Percentiles rank a stretch among this genome's conserved stretches.
phyloP scores from a whole-genome alignment of 2,797 vertebrate genomes.

The Pseudomugil tenellus region DNA sequence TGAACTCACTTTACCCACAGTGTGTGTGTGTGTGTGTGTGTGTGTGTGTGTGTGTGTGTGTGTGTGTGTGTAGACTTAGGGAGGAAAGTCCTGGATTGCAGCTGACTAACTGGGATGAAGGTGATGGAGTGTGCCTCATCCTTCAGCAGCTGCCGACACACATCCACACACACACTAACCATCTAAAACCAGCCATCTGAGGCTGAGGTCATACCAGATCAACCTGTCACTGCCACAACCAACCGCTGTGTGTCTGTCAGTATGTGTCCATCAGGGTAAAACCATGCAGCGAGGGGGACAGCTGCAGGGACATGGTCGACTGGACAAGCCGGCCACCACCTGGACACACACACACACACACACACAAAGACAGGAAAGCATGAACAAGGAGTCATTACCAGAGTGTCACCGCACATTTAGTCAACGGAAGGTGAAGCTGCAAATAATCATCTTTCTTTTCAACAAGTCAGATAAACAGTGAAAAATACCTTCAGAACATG shows the following conservation, averaged over 20 bases:
- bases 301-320: constrained; percentile 60
- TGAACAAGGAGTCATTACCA: neutral
- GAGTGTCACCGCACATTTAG: constrained; percentile 14
- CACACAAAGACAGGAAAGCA: neutral
- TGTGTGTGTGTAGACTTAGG: constrained; percentile 6
- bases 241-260: constrained; percentile 8
- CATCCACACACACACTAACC: constrained; percentile 34
- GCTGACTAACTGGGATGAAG: constrained; percentile 49
- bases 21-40: too few relatives aligned
- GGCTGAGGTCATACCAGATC: constrained; percentile 58
- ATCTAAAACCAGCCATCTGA: constrained; percentile 35
- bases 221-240: constrained; percentile 46
- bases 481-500: neutral
- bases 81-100: constrained; percentile 41
- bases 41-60: too few relatives aligned
- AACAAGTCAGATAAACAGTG: too few relatives aligned
- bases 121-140: constrained; percentile 60
- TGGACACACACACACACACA: constrained; percentile 29
- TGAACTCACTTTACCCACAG: neutral
- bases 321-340: constrained; percentile 57
- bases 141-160: constrained; percentile 56
- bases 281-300: constrained; percentile 52
- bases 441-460: neutral
- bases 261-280: constrained; percentile 60
- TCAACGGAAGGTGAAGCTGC: constrained; percentile 7